Conservation (phyloP, 2,113 vertebrate species). For the Phalacrocorax pelagicus region DNA sequence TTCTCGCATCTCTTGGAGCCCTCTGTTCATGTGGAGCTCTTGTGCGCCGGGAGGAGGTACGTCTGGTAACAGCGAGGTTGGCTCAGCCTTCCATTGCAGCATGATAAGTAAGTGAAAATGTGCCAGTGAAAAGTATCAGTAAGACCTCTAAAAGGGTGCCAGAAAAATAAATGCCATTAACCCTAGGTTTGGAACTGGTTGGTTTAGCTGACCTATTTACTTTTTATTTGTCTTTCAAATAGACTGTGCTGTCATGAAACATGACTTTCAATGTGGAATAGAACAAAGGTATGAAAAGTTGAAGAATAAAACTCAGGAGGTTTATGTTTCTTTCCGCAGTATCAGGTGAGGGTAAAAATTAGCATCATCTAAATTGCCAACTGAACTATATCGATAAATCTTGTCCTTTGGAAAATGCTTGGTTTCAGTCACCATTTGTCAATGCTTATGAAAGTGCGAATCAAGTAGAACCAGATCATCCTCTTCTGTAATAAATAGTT, state of each 20-base stretch:
- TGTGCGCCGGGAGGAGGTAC: rapidly evolving
- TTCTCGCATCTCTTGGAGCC: background rate
- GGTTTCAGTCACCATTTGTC: background rate
- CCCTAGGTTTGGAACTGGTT: background rate
- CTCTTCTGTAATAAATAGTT: background rate
- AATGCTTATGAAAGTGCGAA: background rate
- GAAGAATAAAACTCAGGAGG: background rate
- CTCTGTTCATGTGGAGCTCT: rapidly evolving
- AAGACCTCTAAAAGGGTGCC: background rate
- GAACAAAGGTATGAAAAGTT: background rate
- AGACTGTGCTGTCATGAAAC: background rate
- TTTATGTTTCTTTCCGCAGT: background rate
- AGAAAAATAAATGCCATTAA: background rate
- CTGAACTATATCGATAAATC: background rate
- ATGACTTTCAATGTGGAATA: background rate
- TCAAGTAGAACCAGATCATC: background rate
- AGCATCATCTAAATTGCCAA: background rate
- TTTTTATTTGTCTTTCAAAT: background rate
- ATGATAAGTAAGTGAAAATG: background rate
- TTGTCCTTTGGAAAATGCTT: background rate
- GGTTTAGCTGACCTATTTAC: background rate
- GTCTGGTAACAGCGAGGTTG: background rate
- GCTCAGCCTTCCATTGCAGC: background rate
- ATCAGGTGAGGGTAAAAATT: background rate
- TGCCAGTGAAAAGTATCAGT: background rate